Percentiles rank a stretch among this genome's conserved stretches.
Conservation (phyloP, 2,888 invertebrate species). For the Ganaspis brasiliensis region DNA sequence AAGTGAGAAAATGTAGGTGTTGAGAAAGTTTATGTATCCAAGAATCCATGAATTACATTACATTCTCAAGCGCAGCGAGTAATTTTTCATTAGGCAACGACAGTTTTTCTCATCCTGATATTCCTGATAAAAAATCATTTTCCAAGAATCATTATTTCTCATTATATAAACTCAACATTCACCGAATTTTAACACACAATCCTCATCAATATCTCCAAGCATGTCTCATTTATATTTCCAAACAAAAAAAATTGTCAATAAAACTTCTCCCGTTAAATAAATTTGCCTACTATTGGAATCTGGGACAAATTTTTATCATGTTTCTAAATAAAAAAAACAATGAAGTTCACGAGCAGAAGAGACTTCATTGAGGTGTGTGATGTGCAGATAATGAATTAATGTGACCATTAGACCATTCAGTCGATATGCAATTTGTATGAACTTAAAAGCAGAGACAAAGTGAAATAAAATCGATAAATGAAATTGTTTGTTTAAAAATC, state of each 20-base stretch:
- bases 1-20: not conserved
- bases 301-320: not conserved
- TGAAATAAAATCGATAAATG: slow-evolving; percentile 9
- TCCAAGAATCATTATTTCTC: not conserved
- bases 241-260: too few relatives aligned
- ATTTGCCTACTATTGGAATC: too few relatives aligned
- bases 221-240: too few relatives aligned
- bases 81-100: slow-evolving; percentile 1
- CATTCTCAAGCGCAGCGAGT: not conserved
- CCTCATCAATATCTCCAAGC: too few relatives aligned
- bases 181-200: too few relatives aligned
- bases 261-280: too few relatives aligned
- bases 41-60: not conserved
- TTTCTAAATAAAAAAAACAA: slow-evolving; percentile 12
- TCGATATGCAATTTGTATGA: slow-evolving; percentile 24
- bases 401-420: slow-evolving; percentile 18
- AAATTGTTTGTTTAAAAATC: not conserved
- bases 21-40: slow-evolving; percentile 1
- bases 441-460: slow-evolving; percentile 12
- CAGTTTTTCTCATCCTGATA: not conserved
- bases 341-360: slow-evolving; percentile 15
- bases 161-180: not conserved
- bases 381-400: slow-evolving; percentile 38
- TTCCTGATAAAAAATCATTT: slow-evolving; percentile 16
- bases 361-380: slow-evolving; percentile 17